Base-by-base conservation (phyloP, 1,140 invertebrate species). In the Bombus ignitus region DNA sequence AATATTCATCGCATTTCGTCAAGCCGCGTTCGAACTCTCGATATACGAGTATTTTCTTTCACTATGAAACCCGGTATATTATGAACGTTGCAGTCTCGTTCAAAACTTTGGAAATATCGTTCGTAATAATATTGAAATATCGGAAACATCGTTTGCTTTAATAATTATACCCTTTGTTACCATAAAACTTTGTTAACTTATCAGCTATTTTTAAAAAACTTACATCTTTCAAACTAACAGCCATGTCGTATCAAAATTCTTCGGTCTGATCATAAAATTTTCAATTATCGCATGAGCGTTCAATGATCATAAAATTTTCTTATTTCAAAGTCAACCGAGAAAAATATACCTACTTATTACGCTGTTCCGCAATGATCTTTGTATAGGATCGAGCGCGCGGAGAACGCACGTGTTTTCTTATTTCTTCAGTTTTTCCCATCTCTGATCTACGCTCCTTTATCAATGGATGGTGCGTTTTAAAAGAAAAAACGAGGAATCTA, bases 1-100 rank as follows among this genome's bases (percentile, higher is more conserved):
- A 39, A 79, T 47, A 62, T 83, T 39, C 47, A 53, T 53, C 47
- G 47, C 47, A 53, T 53, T 53, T 53, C 75, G 42, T 72, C 76
- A 39, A 79, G 39, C 59, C 37, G 66, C 37, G 42, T 37, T 59
- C n/a, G n/a, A 74, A 68, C 22, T 37, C 22, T 22, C 15, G 10
- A 53, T 53, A 53, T 53, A 53, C 47, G 18, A 53, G 47, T 53
- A 22, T 89, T 87, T 82, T 75, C 53, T 35, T 62, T 89, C 68
- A 47, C 77, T 75, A 53, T 78, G 86, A 85, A 89, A 87, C 66
- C 75, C 22, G 79, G 85, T 32, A 13, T 35, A 18, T 44, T 39
- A 32, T n/a, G 35, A 28, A 47, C 57, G 42, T 18, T 22, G 1
- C 35, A 3, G 1, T 1, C 15, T 6, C 22, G 37, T 53, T 53